Conservation (phyloP, 2,797 vertebrate species). For the Pangasius mekongensis region DNA sequence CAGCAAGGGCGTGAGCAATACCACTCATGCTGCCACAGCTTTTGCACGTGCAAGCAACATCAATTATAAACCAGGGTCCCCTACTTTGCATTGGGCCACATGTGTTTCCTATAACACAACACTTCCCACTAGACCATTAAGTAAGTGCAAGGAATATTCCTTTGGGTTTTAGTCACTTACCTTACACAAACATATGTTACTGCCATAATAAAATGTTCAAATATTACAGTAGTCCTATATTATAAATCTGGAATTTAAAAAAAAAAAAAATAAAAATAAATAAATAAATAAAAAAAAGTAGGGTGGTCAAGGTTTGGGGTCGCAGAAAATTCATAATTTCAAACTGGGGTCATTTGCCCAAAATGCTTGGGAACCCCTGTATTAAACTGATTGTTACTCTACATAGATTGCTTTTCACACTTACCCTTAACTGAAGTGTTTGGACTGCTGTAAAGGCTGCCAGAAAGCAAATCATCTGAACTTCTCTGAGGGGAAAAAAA, state of each 20-base stretch:
- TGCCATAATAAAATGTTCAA: neutral
- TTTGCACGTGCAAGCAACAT: neutral
- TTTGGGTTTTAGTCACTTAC: neutral
- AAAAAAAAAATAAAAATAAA: too few species aligned
- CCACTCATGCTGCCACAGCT: neutral
- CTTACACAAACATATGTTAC: neutral
- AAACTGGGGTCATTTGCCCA: neutral
- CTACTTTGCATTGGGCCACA: neutral
- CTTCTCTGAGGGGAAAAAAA: constrained; percentile 81
- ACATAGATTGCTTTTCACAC: constrained; percentile 31
- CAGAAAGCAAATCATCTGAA: constrained; percentile 96
- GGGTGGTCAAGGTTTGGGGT: neutral
- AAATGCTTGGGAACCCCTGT: neutral
- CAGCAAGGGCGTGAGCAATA: neutral
- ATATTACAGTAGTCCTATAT: neutral
- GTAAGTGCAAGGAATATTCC: neutral
- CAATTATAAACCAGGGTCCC: neutral
- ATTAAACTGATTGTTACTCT: neutral
- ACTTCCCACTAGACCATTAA: neutral
- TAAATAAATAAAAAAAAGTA: neutral
- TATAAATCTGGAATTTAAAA: neutral
- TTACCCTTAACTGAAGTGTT: constrained; percentile 88
- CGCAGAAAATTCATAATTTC: neutral
- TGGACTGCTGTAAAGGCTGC: constrained; percentile 93
- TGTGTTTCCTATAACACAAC: neutral